phyloP scores from a whole-genome alignment of 2,888 invertebrate genomes.

The Cryptophagus acutangulus region DNA sequence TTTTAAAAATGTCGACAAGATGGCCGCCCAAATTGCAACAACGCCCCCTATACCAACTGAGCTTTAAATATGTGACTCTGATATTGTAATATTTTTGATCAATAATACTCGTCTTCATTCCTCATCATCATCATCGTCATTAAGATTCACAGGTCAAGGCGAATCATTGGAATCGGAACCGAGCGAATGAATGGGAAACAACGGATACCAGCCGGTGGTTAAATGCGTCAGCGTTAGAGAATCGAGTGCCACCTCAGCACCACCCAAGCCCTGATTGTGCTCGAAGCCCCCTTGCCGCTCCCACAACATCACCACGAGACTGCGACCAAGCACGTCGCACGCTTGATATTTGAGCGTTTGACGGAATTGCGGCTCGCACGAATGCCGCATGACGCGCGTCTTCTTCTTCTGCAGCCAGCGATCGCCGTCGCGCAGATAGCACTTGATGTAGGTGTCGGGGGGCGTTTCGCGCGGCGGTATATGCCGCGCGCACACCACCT shows the following conservation, averaged over 20 bases:
- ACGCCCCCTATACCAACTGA: too few species aligned
- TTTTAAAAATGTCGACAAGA: too few species aligned
- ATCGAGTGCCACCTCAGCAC: slow-evolving; percentile 68
- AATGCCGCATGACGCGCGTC: slow-evolving; percentile 75
- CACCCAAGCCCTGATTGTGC: slow-evolving; percentile 76
- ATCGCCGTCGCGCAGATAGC: slow-evolving; percentile 84
- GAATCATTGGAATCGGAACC: slow-evolving; percentile 60
- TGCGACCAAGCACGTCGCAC: slow-evolving; percentile 71
- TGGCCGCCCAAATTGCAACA: too few species aligned
- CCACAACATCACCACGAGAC: slow-evolving; percentile 88
- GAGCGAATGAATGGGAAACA: slow-evolving; percentile 81
- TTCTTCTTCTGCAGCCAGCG: slow-evolving; percentile 88
- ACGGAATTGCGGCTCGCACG: slow-evolving; percentile 78
- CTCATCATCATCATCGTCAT: too few species aligned
- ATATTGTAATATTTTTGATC: too few species aligned
- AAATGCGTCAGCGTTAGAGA: slow-evolving; percentile 73
- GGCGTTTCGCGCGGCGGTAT: slow-evolving; percentile 67
- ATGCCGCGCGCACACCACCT: slow-evolving; percentile 69
- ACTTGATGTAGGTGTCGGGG: slow-evolving; percentile 90
- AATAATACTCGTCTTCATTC: too few species aligned
- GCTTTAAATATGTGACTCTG: too few species aligned
- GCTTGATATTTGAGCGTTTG: slow-evolving; percentile 85
- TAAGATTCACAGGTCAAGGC: slow-evolving; percentile 40
- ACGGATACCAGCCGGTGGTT: slow-evolving; percentile 85
- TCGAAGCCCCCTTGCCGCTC: slow-evolving; percentile 84